Evolutionary conservation across 2,113 vertebrate genomes (phyloP).

Genomic region (Antechinus stuartii): DNA sequence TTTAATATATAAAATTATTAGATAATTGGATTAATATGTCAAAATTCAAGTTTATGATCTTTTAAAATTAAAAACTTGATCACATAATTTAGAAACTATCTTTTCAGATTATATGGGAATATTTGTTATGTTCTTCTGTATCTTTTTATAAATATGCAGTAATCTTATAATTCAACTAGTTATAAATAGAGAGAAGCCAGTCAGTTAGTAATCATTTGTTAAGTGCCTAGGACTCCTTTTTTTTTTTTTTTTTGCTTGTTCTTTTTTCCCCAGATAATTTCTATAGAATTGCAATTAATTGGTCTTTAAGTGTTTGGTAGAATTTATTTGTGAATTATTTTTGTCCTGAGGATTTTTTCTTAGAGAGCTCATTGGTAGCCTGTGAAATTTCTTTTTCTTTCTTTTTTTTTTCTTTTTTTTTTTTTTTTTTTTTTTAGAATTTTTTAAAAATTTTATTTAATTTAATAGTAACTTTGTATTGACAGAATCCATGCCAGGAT

Average conservation of each 20-base stretch:
- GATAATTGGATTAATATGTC: constrained; percentile 64
- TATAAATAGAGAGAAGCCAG: constrained; percentile 64
- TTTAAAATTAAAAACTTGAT: constrained; percentile 28
- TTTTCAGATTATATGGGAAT: constrained; percentile 37
- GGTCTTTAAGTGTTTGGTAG: too few relatives aligned
- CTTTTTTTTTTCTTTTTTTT: too few relatives aligned
- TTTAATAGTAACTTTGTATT: too few relatives aligned
- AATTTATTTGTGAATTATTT: too few relatives aligned
- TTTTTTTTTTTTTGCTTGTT: not conserved
- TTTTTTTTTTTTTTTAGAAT: too few relatives aligned
- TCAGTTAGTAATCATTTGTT: constrained; percentile 22
- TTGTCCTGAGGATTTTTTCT: too few relatives aligned
- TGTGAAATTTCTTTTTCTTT: too few relatives aligned
- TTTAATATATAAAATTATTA: constrained; percentile 15
- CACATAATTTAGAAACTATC: constrained; percentile 29
- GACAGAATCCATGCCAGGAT: too few relatives aligned
- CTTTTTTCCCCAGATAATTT: too few relatives aligned
- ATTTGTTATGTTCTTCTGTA: constrained; percentile 31
- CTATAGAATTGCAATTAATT: too few relatives aligned
- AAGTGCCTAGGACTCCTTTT: constrained; percentile 1
- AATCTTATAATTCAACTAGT: constrained; percentile 52
- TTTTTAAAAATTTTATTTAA: too few relatives aligned
- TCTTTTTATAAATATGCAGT: constrained; percentile 54
- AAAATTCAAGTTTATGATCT: constrained; percentile 61
- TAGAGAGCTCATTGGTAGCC: too few relatives aligned